These are phyloP conservation scores for Puffinus mauretanicus DNA, from an alignment of 2,113 vertebrate genomes.

Conservation along the genomic window DNA sequence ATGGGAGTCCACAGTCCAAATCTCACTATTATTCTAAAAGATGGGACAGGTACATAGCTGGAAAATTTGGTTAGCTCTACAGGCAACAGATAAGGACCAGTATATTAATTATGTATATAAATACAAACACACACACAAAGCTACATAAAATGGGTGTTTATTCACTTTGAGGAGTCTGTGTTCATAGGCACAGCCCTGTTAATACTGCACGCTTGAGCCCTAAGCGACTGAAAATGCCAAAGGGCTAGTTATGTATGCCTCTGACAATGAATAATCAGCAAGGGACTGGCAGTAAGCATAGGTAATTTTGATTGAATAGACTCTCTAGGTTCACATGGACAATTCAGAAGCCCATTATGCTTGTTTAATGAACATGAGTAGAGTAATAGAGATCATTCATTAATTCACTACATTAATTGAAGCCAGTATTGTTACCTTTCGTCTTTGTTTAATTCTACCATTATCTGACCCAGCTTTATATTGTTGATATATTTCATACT, in stretches of 20 bases:
- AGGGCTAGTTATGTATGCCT: not conserved
- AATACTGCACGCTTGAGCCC: not conserved
- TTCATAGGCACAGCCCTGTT: not conserved
- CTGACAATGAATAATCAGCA: constrained; percentile 47
- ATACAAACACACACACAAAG: rapidly evolving
- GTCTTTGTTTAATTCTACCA: constrained; percentile 41
- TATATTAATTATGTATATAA: not conserved
- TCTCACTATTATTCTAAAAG: not conserved
- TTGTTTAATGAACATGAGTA: constrained; percentile 61
- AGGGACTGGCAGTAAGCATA: constrained; percentile 46
- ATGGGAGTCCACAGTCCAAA: not conserved
- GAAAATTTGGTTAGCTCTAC: not conserved
- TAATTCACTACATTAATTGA: constrained; percentile 62
- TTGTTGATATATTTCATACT: constrained; percentile 50
- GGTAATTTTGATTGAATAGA: constrained; percentile 63
- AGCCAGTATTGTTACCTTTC: constrained; percentile 29
- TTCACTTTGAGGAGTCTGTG: not conserved
- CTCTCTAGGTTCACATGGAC: constrained; percentile 41
- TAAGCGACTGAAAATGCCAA: not conserved
- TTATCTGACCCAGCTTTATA: constrained; percentile 35
- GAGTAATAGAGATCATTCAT: constrained; percentile 55
- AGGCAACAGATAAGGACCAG: not conserved
- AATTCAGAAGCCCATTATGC: constrained; percentile 57
- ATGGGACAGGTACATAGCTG: not conserved
- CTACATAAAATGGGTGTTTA: not conserved